Conservation (phyloP, 2,113 vertebrate genomes). For the Semnornis frantzii region DNA sequence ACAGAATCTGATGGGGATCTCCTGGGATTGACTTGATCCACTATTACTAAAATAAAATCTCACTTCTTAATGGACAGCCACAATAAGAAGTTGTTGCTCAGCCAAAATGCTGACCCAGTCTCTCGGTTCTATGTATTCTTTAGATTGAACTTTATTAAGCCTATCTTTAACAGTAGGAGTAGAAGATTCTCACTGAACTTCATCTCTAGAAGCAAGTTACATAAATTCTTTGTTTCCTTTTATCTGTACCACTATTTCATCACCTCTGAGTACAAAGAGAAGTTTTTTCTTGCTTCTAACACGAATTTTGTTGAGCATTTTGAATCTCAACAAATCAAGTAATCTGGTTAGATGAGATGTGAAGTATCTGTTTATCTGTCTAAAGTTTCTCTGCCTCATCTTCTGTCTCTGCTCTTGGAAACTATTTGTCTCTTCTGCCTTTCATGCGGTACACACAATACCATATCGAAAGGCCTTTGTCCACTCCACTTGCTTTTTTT, state of each 20-base stretch:
- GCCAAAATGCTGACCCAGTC: not conserved
- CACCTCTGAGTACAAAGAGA: not conserved
- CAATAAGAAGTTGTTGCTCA: not conserved
- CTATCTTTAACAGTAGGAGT: not conserved
- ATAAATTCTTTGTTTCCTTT: not conserved
- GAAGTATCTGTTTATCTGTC: not conserved
- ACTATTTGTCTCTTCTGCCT: not conserved
- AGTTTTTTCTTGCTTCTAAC: not conserved
- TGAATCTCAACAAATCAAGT: not conserved
- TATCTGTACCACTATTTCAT: not conserved
- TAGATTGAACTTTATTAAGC: not conserved
- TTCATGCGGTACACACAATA: not conserved
- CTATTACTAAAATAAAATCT: not conserved
- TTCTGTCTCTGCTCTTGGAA: not conserved
- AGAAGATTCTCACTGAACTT: not conserved
- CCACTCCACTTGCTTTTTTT: not conserved
- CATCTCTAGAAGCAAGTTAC: not conserved
- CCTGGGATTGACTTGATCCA: not conserved
- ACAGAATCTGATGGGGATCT: not conserved
- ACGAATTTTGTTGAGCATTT: not conserved
- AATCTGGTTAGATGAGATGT: not conserved
- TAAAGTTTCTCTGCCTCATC: not conserved
- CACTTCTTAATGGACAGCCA: not conserved
- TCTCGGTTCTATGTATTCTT: not conserved
- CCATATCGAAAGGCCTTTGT: not conserved